phyloP scores from a whole-genome alignment of 1,140 invertebrate species.

The Cecropterus lyciades region DNA sequence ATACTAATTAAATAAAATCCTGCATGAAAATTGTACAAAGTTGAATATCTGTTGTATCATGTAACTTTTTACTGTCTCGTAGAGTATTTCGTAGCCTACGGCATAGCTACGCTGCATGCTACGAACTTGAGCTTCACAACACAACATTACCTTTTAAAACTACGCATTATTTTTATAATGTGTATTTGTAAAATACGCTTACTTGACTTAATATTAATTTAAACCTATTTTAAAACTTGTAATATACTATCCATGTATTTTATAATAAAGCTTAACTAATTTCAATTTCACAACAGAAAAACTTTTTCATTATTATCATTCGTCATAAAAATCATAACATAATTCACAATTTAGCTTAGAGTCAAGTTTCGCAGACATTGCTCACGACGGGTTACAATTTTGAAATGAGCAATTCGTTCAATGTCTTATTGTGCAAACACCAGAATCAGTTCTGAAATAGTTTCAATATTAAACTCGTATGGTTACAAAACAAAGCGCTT shows the following conservation, averaged over 20 bases:
- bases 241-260: too few species aligned
- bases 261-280: too few species aligned
- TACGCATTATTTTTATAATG: background rate
- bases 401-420: conserved; percentile 41
- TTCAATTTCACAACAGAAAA: too few species aligned
- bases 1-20: background rate
- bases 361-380: conserved; percentile 19
- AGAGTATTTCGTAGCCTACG: conserved; percentile 41
- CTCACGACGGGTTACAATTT: conserved; percentile 32
- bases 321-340: background rate
- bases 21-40: background rate
- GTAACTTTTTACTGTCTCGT: background rate
- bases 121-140: conserved; percentile 1
- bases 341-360: conserved; percentile 16
- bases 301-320: too few species aligned
- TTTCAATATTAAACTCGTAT: conserved; percentile 48
- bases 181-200: background rate
- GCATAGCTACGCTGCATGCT: conserved; percentile 44
- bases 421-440: conserved; percentile 58
- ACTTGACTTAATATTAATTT: too few species aligned
- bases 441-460: conserved; percentile 49
- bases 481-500: conserved; percentile 64
- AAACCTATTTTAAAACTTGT: too few species aligned
- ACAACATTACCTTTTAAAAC: background rate
- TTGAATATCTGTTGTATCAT: background rate